These are phyloP conservation scores for Eilema griseolum DNA, from an alignment of 2,888 invertebrate genomes.

Conservation along the genomic window DNA sequence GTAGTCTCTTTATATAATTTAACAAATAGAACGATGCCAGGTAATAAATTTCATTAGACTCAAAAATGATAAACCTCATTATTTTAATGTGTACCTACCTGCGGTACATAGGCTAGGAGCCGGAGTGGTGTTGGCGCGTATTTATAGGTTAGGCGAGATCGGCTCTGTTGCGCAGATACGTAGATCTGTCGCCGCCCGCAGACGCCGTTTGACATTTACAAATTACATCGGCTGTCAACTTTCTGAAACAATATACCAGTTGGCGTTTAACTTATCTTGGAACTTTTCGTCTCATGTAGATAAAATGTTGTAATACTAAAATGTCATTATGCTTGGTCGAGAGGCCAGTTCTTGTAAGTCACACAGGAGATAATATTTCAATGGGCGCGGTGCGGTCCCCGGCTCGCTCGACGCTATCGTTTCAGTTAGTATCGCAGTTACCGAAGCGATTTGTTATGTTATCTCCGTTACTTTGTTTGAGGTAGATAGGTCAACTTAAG, in stretches of 20 bases:
- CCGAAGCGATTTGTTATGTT: constrained; percentile 82
- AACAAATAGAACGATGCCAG: constrained; percentile 73
- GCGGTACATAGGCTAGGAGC: constrained; percentile 68
- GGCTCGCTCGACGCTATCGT: constrained; percentile 68
- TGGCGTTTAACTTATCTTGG: constrained; percentile 85
- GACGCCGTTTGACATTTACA: constrained; percentile 80
- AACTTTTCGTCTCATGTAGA: constrained; percentile 84
- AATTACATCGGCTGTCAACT: constrained; percentile 84
- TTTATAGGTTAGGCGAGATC: constrained; percentile 77
- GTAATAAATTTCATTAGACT: constrained; percentile 69
- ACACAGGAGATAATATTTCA: constrained; percentile 79
- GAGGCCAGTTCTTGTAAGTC: constrained; percentile 76
- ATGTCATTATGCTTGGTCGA: constrained; percentile 82
- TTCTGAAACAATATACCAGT: constrained; percentile 86
- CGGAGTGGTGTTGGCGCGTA: constrained; percentile 60
- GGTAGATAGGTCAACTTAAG: constrained; percentile 81
- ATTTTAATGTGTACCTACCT: constrained; percentile 68
- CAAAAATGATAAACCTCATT: constrained; percentile 76
- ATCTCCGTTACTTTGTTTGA: constrained; percentile 80
- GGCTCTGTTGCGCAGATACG: constrained; percentile 60
- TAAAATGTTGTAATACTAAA: constrained; percentile 86
- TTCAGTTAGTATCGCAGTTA: constrained; percentile 75
- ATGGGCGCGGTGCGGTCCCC: constrained; percentile 65
- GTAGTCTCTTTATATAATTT: constrained; percentile 72
- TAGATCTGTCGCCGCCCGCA: constrained; percentile 58